These are phyloP conservation scores for Sylvilagus bachmani DNA, from an alignment of 2,113 vertebrate genomes.

Conservation along the genomic window DNA sequence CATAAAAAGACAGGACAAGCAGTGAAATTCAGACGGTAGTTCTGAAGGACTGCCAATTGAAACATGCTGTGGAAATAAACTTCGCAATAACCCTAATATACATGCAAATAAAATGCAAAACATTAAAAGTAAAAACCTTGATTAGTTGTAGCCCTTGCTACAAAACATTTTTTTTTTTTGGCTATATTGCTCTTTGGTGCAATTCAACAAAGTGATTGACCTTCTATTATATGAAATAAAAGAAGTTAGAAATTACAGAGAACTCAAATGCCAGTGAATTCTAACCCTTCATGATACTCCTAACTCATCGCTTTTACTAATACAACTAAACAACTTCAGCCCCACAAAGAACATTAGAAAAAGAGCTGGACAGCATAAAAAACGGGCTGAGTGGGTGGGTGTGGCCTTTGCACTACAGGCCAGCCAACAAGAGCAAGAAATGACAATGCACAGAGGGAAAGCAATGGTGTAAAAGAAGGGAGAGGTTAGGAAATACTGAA, in stretches of 20 bases:
- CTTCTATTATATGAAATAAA: background rate
- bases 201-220: background rate
- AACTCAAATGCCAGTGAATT: background rate
- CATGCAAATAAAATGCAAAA: background rate
- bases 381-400: background rate
- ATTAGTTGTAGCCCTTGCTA: background rate
- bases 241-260: background rate
- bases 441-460: background rate
- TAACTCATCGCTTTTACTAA: background rate
- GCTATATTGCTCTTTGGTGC: background rate
- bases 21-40: background rate
- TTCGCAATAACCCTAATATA: background rate
- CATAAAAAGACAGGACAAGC: background rate
- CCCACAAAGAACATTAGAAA: background rate
- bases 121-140: background rate
- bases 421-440: background rate
- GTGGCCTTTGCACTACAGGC: too few relatives aligned
- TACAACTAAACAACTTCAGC: background rate
- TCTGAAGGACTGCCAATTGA: background rate
- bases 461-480: background rate
- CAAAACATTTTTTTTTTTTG: background rate
- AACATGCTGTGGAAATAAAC: background rate
- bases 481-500: background rate
- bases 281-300: background rate
- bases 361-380: background rate